Evolutionary conservation across 1,140 invertebrate species (phyloP).

Genomic region (Hirudo medicinalis): DNA sequence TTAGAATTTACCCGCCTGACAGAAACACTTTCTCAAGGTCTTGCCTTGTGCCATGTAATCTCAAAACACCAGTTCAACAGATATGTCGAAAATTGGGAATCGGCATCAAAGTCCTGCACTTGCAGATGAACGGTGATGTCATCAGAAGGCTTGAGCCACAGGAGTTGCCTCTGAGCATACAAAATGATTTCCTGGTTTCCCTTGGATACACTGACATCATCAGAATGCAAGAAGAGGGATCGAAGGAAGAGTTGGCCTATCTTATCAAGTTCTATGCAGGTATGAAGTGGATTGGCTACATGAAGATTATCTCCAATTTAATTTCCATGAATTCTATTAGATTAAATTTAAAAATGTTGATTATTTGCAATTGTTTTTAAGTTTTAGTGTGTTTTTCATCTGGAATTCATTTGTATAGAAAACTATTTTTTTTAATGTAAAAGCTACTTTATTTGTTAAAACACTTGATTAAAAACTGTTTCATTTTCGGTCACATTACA

Average conservation of each 20-base stretch:
- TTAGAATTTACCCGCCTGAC: slow-evolving; percentile 35
- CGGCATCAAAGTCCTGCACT: slow-evolving; percentile 33
- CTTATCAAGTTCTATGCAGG: slow-evolving; percentile 41
- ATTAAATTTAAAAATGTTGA: too few relatives aligned
- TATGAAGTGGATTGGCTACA: slow-evolving; percentile 15
- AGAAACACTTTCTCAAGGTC: slow-evolving; percentile 26
- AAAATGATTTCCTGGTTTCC: slow-evolving; percentile 36
- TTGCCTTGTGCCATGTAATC: slow-evolving; percentile 33
- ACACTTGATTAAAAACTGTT: too few relatives aligned
- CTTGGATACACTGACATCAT: slow-evolving; percentile 35
- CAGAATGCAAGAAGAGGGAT: slow-evolving; percentile 37
- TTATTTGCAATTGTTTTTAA: too few relatives aligned
- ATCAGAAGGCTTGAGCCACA: slow-evolving; percentile 37
- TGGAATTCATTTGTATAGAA: too few relatives aligned
- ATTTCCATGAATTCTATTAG: too few relatives aligned
- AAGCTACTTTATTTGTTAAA: too few relatives aligned
- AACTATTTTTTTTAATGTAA: too few relatives aligned
- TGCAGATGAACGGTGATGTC: slow-evolving; percentile 39
- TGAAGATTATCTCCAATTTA: background rate
- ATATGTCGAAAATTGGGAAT: slow-evolving; percentile 30
- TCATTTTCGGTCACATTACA: too few relatives aligned
- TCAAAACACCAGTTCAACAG: slow-evolving; percentile 36
- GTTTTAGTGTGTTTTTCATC: too few relatives aligned
- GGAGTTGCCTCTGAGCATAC: slow-evolving; percentile 36
- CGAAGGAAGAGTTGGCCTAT: slow-evolving; percentile 31